phyloP scores from a whole-genome alignment of 2,113 vertebrate genomes.

The Lampris incognitus region DNA sequence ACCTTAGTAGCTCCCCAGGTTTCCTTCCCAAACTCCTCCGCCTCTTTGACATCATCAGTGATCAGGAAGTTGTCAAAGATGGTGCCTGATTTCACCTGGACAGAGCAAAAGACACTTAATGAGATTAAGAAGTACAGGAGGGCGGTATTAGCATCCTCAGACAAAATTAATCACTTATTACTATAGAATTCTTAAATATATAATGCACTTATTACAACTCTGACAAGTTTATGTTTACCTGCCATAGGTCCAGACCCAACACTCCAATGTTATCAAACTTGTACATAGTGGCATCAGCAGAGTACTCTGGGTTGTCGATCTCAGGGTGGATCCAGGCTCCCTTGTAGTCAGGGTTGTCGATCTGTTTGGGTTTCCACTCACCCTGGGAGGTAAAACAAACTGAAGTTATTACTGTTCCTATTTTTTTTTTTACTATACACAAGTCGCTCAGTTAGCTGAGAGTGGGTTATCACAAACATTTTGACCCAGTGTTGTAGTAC shows the following conservation, averaged over 20 bases:
- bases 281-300: conserved; percentile 64
- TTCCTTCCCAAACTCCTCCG: conserved; percentile 81
- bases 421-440: too few species aligned
- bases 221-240: conserved; percentile 68
- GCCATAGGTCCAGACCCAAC: conserved; percentile 85
- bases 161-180: too few species aligned
- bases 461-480: too few species aligned
- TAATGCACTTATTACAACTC: neutral
- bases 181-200: neutral
- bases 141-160: neutral
- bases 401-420: neutral
- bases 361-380: conserved; percentile 79
- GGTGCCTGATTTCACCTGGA: conserved; percentile 83
- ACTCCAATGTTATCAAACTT: conserved; percentile 80
- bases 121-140: neutral
- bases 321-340: conserved; percentile 82
- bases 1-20: conserved; percentile 82
- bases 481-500: too few species aligned
- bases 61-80: conserved; percentile 86
- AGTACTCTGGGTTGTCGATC: conserved; percentile 74
- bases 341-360: conserved; percentile 76
- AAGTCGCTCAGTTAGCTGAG: too few species aligned
- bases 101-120: neutral
- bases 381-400: conserved; percentile 65
- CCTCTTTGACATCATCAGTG: conserved; percentile 79